These are phyloP conservation scores for Pterocles gutturalis DNA, from an alignment of 2,113 vertebrate genomes.

Conservation along the genomic window DNA sequence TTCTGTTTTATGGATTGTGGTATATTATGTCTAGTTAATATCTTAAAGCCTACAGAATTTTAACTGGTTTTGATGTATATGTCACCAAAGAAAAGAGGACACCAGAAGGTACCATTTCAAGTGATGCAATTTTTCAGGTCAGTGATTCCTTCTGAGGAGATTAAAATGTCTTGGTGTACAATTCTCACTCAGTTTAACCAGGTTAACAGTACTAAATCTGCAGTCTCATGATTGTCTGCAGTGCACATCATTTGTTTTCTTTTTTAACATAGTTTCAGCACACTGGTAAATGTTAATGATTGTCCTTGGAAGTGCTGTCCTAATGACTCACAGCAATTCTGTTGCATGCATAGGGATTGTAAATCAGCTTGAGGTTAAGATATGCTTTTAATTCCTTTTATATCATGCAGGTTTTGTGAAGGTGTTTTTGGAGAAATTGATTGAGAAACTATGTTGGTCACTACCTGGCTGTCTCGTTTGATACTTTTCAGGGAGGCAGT, in stretches of 20 bases:
- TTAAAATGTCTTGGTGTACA: not conserved
- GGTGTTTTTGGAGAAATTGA: not conserved
- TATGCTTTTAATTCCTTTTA: not conserved
- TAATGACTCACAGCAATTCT: not conserved
- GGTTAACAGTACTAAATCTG: constrained; percentile 3
- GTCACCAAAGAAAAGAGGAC: not conserved
- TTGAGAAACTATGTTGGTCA: not conserved
- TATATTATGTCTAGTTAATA: not conserved
- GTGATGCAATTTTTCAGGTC: constrained; percentile 23
- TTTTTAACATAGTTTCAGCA: not conserved
- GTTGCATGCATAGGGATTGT: fast-evolving
- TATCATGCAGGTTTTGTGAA: not conserved
- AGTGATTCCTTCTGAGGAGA: constrained; percentile 9
- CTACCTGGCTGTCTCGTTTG: not conserved
- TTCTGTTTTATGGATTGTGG: not conserved
- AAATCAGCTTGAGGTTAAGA: not conserved
- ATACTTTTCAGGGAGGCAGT: not conserved
- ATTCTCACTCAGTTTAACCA: constrained; percentile 10
- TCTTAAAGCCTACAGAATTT: not conserved
- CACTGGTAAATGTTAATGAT: not conserved
- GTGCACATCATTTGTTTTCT: not conserved
- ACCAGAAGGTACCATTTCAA: not conserved
- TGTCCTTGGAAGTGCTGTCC: not conserved
- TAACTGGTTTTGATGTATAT: not conserved
- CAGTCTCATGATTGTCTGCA: not conserved